Evolutionary conservation across 2,888 invertebrate genomes (phyloP).

Genomic region (Thera obeliscata): DNA sequence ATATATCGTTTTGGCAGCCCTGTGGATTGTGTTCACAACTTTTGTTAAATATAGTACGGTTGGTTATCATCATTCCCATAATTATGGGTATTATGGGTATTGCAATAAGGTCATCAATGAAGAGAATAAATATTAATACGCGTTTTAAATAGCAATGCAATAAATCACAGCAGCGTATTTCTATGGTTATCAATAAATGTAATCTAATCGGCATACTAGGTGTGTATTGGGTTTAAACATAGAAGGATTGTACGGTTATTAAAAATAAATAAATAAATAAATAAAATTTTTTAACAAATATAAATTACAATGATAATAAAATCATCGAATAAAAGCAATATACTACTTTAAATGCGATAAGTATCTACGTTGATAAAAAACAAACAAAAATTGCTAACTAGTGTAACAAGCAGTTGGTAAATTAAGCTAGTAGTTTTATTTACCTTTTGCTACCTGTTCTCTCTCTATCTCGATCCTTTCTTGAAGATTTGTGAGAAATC

Average conservation of each 20-base stretch:
- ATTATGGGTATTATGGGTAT: constrained; percentile 2
- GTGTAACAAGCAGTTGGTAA: too few species aligned
- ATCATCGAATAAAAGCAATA: too few species aligned
- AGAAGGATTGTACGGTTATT: not conserved
- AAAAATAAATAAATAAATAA: too few species aligned
- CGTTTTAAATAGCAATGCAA: not conserved
- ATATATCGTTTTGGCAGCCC: constrained; percentile 82
- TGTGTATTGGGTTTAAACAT: not conserved
- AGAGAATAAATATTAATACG: constrained; percentile 1
- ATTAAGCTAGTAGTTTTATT: too few species aligned
- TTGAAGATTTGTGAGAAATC: too few species aligned
- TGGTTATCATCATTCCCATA: constrained; percentile 30
- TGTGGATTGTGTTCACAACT: constrained; percentile 49
- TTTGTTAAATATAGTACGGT: constrained; percentile 21
- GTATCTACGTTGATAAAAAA: too few species aligned
- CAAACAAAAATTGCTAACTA: too few species aligned
- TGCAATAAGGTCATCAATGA: constrained; percentile 1
- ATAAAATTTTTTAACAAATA: too few species aligned
- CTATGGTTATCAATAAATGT: not conserved
- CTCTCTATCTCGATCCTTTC: too few species aligned
- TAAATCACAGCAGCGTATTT: not conserved
- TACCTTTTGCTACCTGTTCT: too few species aligned
- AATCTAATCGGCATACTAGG: not conserved
- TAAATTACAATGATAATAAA: too few species aligned
- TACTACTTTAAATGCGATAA: too few species aligned